These are phyloP conservation scores for Myrmecobius fasciatus DNA, from an alignment of 2,113 vertebrate genomes.

Conservation along the genomic window DNA sequence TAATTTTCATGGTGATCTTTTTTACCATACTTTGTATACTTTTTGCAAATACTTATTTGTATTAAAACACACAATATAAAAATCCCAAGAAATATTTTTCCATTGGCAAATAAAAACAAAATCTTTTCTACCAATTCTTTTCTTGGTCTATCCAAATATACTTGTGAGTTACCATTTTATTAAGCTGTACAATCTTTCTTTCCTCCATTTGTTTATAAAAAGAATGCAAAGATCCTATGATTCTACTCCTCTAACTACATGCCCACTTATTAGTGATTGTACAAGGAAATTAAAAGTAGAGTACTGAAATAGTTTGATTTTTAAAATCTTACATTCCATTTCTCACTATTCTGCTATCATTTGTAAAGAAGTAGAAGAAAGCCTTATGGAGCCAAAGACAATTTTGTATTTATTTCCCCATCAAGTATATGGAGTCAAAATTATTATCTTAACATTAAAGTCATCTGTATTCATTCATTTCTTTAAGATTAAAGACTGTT, in stretches of 20 bases:
- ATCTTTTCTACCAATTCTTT: neutral
- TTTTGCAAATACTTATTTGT: neutral
- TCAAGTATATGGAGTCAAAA: neutral
- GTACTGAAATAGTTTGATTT: neutral
- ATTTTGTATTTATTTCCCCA: neutral
- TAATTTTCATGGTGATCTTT: neutral
- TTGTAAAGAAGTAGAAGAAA: neutral
- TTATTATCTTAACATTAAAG: neutral
- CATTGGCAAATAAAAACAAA: neutral
- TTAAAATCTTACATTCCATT: neutral
- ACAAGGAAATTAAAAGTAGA: neutral
- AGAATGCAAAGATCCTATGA: neutral
- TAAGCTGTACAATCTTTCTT: neutral
- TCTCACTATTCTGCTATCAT: neutral
- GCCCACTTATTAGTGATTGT: neutral
- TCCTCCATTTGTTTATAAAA: neutral
- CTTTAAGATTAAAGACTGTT: neutral
- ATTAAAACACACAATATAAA: neutral
- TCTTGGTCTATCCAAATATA: neutral
- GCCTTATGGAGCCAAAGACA: neutral
- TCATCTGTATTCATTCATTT: neutral
- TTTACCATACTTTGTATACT: too few species aligned
- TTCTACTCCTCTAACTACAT: neutral
- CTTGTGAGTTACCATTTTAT: neutral
- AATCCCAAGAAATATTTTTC: neutral